Evolutionary conservation across 1,140 invertebrate species (phyloP).

Genomic region (Bombyx mandarina): DNA sequence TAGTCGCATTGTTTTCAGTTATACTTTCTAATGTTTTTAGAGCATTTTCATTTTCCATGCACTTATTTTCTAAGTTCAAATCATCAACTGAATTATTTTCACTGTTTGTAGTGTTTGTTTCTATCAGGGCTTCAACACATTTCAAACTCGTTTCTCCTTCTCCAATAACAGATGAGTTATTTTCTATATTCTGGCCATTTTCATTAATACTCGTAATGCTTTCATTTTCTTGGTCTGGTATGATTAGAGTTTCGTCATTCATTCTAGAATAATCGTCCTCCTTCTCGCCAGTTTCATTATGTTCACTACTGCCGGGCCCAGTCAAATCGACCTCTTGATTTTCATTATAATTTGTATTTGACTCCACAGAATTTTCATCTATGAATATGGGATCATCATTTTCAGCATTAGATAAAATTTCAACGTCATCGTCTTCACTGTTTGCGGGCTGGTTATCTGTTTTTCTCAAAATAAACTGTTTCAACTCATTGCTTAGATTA

Average conservation of each 20-base stretch:
- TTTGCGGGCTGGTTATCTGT: slow-evolving; percentile 14
- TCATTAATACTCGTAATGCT: slow-evolving; percentile 9
- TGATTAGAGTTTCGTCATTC: slow-evolving; percentile 6
- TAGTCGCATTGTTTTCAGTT: too few relatives aligned
- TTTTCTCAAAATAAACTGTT: slow-evolving; percentile 55
- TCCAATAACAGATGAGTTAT: too few relatives aligned
- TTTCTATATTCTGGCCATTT: slow-evolving; percentile 1
- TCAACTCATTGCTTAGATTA: slow-evolving; percentile 59
- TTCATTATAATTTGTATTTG: slow-evolving; percentile 30
- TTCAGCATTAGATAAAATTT: slow-evolving; percentile 53
- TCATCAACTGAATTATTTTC: too few relatives aligned
- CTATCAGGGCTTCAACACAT: too few relatives aligned
- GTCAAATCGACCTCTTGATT: slow-evolving; percentile 53
- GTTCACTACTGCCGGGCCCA: slow-evolving; percentile 40
- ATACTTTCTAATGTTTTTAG: too few relatives aligned
- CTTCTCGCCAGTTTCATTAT: slow-evolving; percentile 48
- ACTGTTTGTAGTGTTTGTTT: too few relatives aligned
- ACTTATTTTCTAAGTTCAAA: too few relatives aligned
- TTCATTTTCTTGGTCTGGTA: slow-evolving; percentile 3
- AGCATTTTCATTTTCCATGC: too few relatives aligned
- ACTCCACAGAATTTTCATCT: slow-evolving; percentile 67
- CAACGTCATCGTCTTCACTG: slow-evolving; percentile 53
- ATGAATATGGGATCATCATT: slow-evolving; percentile 67
- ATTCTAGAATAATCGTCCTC: slow-evolving; percentile 17
- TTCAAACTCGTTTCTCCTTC: too few relatives aligned